These are phyloP conservation scores for Paracyclopina nana DNA, from an alignment of 1,140 invertebrate genomes.

Conservation along the genomic window DNA sequence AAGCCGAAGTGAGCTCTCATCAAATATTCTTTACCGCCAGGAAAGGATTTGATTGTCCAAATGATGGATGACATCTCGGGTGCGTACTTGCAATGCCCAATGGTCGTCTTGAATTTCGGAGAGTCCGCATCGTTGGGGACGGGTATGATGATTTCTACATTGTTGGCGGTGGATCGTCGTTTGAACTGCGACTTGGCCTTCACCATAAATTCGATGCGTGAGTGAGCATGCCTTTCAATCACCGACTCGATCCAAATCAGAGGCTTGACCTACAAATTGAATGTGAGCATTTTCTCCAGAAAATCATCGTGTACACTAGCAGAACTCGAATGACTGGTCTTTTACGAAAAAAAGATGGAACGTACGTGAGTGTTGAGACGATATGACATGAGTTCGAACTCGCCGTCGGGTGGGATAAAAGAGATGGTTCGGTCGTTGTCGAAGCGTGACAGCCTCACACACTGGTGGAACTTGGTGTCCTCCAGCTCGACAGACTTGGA, in stretches of 20 bases:
- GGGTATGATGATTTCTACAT: constrained; percentile 97
- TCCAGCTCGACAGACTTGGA: constrained; percentile 97
- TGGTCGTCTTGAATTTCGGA: constrained; percentile 95
- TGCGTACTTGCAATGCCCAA: constrained; percentile 55
- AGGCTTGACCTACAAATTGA: constrained; percentile 61
- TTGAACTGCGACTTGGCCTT: constrained; percentile 99
- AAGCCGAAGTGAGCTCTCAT: constrained; percentile 99
- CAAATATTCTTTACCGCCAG: constrained; percentile 94
- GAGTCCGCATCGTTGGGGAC: constrained; percentile 95
- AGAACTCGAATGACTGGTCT: no score
- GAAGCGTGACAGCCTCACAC: constrained; percentile 86
- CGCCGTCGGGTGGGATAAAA: constrained; percentile 97
- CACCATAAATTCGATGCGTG: constrained; percentile 97
- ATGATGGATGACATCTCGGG: constrained; percentile 94
- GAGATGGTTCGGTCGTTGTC: constrained; percentile 98
- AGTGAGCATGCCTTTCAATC: constrained; percentile 94
- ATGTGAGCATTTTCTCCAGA: no score
- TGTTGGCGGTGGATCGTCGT: constrained; percentile 88
- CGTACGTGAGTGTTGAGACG: constrained; percentile 81
- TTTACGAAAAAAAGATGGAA: no score
- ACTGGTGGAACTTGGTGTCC: constrained; percentile 99
- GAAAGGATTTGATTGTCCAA: constrained; percentile 99
- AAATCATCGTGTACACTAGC: no score
- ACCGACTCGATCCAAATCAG: constrained; percentile 99
- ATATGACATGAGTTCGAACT: constrained; percentile 99